Percentiles rank a stretch among this genome's conserved stretches.
These are phyloP conservation scores for Loxodonta africana DNA, from an alignment of 2,113 vertebrate genomes.

Conservation along the genomic window DNA sequence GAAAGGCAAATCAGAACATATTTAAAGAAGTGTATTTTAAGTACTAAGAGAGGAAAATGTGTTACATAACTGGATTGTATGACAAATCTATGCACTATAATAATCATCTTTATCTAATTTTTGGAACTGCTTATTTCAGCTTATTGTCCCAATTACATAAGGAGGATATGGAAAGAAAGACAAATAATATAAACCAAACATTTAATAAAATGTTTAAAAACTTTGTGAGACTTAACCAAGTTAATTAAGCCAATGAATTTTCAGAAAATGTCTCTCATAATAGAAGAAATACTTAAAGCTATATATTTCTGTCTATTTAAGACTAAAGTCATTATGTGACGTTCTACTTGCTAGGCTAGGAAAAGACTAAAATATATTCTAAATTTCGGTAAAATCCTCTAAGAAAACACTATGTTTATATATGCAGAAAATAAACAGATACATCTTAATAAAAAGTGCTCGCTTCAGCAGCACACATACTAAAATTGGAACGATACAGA, in stretches of 20 bases:
- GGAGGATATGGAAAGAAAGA: background rate
- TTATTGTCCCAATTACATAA: background rate
- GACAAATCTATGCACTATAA: background rate
- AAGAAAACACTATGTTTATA: slow-evolving; percentile 43
- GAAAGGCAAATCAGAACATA: background rate
- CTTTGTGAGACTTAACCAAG: background rate
- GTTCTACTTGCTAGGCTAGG: background rate
- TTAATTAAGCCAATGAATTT: slow-evolving; percentile 17
- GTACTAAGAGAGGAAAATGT: background rate
- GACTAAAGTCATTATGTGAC: background rate
- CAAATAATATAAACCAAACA: background rate
- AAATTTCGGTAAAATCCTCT: slow-evolving; percentile 36
- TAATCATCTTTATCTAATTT: slow-evolving; percentile 2
- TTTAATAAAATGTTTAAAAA: background rate
- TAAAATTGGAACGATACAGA: too few relatives aligned
- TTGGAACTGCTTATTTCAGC: background rate
- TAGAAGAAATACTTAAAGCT: slow-evolving; percentile 47
- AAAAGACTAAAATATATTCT: slow-evolving; percentile 27
- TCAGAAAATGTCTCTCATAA: slow-evolving; percentile 16
- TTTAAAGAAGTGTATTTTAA: background rate
- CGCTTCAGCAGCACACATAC: too few relatives aligned
- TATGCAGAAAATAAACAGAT: background rate
- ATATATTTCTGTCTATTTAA: slow-evolving; percentile 23
- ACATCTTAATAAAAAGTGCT: background rate
- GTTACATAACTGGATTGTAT: background rate